A percentile compares a stretch with the other conserved stretches of the same genome.
These are phyloP conservation scores for Malurus splendens DNA, from an alignment of 2,797 vertebrate species.

Conservation along the genomic window DNA sequence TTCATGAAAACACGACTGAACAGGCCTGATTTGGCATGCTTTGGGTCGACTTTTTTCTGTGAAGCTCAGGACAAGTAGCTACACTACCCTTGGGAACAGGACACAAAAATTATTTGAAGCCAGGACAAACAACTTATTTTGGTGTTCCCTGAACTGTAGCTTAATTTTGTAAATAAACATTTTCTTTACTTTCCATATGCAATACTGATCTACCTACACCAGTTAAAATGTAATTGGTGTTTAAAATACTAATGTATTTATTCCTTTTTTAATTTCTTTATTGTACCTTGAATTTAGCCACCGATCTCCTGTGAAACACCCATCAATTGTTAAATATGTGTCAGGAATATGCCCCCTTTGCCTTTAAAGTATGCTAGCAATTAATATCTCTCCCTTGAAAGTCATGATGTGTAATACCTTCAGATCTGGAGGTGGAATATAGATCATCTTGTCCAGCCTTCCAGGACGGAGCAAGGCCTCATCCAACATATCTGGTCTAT, in stretches of 20 bases:
- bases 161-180: not conserved
- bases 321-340: not conserved
- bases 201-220: not conserved
- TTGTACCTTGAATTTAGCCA: not conserved
- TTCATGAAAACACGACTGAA: not conserved
- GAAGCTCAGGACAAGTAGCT: not conserved
- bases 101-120: not conserved
- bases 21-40: not conserved
- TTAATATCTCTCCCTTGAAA: not conserved
- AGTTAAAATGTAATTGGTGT: not conserved
- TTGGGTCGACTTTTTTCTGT: not conserved
- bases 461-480: conserved; percentile 91
- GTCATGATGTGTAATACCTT: conserved; percentile 61
- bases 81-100: not conserved
- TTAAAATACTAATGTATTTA: not conserved
- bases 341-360: not conserved
- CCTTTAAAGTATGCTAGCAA: not conserved
- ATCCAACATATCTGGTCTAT: conserved; percentile 88
- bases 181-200: not conserved
- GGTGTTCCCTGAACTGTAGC: not conserved
- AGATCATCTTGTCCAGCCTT: conserved; percentile 89
- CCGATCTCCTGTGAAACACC: not conserved
- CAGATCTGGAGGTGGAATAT: conserved; percentile 87
- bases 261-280: not conserved
- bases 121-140: not conserved